Evolutionary conservation across 2,113 vertebrate species (phyloP).

Genomic region (Tychaedon coryphoeus): DNA sequence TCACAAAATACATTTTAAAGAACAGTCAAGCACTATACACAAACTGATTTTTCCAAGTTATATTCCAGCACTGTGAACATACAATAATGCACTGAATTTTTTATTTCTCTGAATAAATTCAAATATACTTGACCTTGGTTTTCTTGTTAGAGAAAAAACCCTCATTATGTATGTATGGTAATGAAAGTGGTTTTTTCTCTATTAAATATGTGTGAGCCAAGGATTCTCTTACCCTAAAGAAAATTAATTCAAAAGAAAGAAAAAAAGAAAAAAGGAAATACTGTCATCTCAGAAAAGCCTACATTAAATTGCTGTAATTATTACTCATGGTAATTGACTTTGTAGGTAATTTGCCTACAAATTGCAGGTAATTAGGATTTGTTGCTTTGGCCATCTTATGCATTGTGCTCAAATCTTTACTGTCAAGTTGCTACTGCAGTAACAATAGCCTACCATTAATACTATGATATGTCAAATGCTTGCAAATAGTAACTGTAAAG

Average conservation of each 20-base stretch:
- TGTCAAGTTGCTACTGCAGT: neutral
- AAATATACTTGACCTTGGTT: neutral
- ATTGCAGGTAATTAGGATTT: neutral
- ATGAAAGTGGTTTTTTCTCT: neutral
- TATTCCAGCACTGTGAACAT: neutral
- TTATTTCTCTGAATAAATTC: neutral
- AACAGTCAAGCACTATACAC: neutral
- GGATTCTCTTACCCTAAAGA: neutral
- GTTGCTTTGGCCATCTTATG: neutral
- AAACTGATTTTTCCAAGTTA: neutral
- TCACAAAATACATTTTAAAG: neutral
- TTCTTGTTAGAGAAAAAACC: neutral
- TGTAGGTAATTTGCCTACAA: neutral
- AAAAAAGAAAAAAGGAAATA: neutral
- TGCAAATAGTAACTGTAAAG: neutral
- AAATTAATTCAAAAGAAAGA: neutral
- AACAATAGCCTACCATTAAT: neutral
- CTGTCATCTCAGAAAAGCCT: neutral
- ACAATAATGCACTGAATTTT: neutral
- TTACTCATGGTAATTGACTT: neutral
- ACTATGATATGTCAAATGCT: neutral
- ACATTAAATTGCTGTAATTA: neutral
- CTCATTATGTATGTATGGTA: slow-evolving; percentile 21
- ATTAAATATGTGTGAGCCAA: neutral
- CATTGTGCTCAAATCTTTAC: neutral